Base-by-base conservation (phyloP, 2,113 vertebrate genomes). In the Pseudonaja textilis region DNA sequence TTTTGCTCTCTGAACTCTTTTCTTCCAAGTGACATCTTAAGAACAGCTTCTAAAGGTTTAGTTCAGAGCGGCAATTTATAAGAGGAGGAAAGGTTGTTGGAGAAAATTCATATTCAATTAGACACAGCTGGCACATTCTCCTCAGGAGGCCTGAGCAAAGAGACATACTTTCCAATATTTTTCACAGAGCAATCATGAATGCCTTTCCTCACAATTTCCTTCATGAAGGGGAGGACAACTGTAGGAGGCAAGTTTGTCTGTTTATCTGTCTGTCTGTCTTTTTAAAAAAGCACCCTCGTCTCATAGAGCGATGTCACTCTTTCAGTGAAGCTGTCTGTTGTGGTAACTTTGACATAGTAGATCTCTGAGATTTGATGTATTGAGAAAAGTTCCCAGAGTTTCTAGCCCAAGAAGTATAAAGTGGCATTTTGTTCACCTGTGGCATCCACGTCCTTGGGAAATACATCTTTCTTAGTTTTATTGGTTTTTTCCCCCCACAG, bases 41-140 rank as follows among this genome's bases (percentile, higher is more conserved):
- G 89, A 94, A 87, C 92, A 61, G 1, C 90, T 90, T 29, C 45
- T 50, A 89, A 50, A 85, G 61, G 3, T 91, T 91, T 57, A 92
- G 95, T 95, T 93, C 89, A 86, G 1, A 89, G 94, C 90, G 94
- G 91, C 91, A 95, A 90, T 94, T 95, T 64, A 86, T 89, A 96
- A 92, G 22, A 5, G 25, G 93, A 96, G 90, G 55, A 54, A 88
- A 52, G 85, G 91, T 94, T 93, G 92, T 87, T 93, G 96, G 47
- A 94, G 59, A 42, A 94, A 1, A 25, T 29, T 93, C 90, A 91
- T 74, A 87, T 74, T 47, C 92, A 93, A 4, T 93, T 92, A 57
- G 93, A 54, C 92, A 81, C 87, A 92, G 92, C 47, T 93, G 93
- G 94, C 88, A 94, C 87, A 18, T 7, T 93, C 86, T 81, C 85